A percentile compares a stretch with the other conserved stretches of the same genome.
Conservation (phyloP, 1,140 invertebrate genomes). For the Caenorhabditis brenneri region DNA sequence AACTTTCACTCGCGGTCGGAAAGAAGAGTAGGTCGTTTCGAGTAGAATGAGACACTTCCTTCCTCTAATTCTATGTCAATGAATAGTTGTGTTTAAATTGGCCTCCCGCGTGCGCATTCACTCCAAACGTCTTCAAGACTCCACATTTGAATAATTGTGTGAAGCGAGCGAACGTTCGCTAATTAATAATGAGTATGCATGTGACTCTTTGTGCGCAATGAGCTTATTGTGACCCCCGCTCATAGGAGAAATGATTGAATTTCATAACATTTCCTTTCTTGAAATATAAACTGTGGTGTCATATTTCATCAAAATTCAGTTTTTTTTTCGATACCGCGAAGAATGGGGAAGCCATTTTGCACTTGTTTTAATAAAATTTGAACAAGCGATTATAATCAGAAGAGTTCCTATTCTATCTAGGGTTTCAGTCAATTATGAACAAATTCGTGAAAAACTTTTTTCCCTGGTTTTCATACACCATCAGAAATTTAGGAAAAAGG, state of each 20-base stretch:
- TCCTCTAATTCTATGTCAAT: background rate
- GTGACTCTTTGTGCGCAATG: background rate
- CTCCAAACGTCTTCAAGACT: background rate
- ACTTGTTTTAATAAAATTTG: no score
- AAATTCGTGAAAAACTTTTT: no score
- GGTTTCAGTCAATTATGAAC: no score
- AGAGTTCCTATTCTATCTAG: no score
- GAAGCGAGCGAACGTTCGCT: background rate
- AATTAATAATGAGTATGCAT: background rate
- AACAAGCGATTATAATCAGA: no score
- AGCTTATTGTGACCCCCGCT: background rate
- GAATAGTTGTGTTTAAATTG: background rate
- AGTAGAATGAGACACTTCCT: slow-evolving; percentile 23
- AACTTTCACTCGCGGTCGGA: background rate
- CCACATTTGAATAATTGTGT: background rate
- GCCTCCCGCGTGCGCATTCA: background rate
- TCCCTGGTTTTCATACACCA: no score
- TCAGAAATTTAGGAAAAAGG: no score
- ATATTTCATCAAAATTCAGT: background rate
- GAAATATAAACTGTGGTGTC: background rate
- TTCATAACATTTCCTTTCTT: background rate
- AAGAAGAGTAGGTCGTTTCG: background rate
- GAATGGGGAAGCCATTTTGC: no score
- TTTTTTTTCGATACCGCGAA: background rate
- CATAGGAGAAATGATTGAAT: background rate